phyloP scores from a whole-genome alignment of 2,888 invertebrate genomes.

The Halocaridina rubra region DNA sequence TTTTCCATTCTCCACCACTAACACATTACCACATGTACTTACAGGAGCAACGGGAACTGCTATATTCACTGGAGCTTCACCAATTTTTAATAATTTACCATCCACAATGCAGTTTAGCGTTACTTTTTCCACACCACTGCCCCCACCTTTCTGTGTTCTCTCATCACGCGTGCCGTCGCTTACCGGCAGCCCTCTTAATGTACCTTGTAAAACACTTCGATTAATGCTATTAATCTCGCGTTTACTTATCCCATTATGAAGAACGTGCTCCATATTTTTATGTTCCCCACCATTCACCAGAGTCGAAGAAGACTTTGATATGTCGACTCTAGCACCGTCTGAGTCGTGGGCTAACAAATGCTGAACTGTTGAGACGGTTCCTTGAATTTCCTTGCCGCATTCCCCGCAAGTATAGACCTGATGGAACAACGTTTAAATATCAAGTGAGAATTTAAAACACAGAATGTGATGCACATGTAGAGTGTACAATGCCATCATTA shows the following conservation, averaged over 20 bases:
- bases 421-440: no score
- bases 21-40: neutral
- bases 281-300: constrained; percentile 19
- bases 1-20: neutral
- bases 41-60: neutral
- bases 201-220: neutral
- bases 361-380: constrained; percentile 61
- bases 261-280: neutral
- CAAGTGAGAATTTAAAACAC: no score
- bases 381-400: constrained; percentile 59
- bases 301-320: neutral
- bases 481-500: no score
- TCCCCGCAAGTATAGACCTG: constrained; percentile 63
- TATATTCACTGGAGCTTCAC: neutral
- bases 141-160: neutral
- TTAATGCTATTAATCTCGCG: neutral
- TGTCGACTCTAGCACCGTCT: neutral
- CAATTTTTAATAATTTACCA: neutral
- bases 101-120: neutral
- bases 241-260: neutral
- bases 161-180: neutral
- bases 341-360: constrained; percentile 59
- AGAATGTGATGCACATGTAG: no score
- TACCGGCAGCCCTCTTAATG: neutral
- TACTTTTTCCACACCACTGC: neutral